Evolutionary conservation across 1,140 invertebrate species (phyloP), one percentile per base, ranked within the genome.

Genomic region (Euglossa dilemma): DNA sequence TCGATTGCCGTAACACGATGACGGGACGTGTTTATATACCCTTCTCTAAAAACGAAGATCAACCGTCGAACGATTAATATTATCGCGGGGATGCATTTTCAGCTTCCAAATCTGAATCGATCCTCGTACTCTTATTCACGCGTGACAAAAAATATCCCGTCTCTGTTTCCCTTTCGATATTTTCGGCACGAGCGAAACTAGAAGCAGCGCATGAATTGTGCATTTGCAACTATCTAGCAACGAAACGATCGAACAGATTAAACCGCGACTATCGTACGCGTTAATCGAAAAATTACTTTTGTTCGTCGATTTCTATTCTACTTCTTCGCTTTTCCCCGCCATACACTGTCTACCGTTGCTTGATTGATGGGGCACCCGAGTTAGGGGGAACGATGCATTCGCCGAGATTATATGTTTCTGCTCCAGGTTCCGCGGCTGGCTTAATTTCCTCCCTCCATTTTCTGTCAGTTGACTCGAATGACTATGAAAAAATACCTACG

Each of bases 161-260:
- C 69, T 20, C 23, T 71, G 52, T 52, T 52, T 71, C 47, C 16
- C 20, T 28, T 71, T 23, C n/a, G 50, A 56, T 36, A n/a, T 43
- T 20, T 20, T 16, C 70, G 28, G 16, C 20, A 6, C 8, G 11
- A 11, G 14, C 14, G 23, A n/a, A 43, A 7, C 52, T 28, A 36
- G 28, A 36, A 36, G 28, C 25, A 12, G 16, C 14, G 63, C 57
- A 59, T 45, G 47, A 85, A 85, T 72, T 52, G 14, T 72, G 25
- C 50, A 79, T 84, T 47, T 25, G 16, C 43, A 25, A 80, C 52
- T 25, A 59, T 43, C 47, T 11, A 45, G 56, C 20, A 47, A 57
- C 36, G 50, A 67, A 72, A 66, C 59, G 59, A 85, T 66, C 25
- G 14, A 8, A 18, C 12, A 66, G 83, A 86, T 80, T 85, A 70